These are phyloP conservation scores for Poicephalus gulielmi DNA, from an alignment of 2,113 vertebrate genomes.

Conservation along the genomic window DNA sequence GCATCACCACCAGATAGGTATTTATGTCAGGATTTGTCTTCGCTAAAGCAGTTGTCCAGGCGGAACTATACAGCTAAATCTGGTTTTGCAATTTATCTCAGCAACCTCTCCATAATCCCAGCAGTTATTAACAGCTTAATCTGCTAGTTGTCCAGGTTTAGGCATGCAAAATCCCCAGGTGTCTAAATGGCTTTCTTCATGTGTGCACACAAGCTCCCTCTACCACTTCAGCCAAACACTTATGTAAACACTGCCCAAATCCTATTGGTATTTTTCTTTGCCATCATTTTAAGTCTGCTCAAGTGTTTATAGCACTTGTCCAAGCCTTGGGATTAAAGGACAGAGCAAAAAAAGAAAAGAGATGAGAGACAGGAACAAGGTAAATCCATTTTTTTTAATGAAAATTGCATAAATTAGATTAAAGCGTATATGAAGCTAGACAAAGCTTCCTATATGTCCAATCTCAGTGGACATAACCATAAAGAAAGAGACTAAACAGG, in stretches of 20 bases:
- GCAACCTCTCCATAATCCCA: not conserved
- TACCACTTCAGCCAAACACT: not conserved
- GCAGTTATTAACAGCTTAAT: not conserved
- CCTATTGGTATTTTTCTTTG: not conserved
- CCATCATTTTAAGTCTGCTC: not conserved
- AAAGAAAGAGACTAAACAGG: not conserved
- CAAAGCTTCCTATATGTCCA: not conserved
- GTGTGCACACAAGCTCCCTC: accelerated
- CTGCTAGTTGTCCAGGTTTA: not conserved
- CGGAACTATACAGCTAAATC: not conserved
- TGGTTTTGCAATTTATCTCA: not conserved
- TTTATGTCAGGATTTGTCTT: not conserved
- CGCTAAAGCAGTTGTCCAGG: not conserved
- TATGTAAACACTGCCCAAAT: not conserved
- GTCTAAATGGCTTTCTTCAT: not conserved
- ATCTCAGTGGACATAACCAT: too few relatives aligned
- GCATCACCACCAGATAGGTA: not conserved
- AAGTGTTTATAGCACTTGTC: not conserved
- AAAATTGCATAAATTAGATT: not conserved
- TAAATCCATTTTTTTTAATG: not conserved
- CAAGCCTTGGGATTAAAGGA: not conserved
- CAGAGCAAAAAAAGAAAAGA: not conserved
- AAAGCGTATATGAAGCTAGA: not conserved
- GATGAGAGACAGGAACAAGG: not conserved
- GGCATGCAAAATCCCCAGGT: not conserved